Conservation (phyloP, 2,888 invertebrate species). For the Sthenelais limicola region DNA sequence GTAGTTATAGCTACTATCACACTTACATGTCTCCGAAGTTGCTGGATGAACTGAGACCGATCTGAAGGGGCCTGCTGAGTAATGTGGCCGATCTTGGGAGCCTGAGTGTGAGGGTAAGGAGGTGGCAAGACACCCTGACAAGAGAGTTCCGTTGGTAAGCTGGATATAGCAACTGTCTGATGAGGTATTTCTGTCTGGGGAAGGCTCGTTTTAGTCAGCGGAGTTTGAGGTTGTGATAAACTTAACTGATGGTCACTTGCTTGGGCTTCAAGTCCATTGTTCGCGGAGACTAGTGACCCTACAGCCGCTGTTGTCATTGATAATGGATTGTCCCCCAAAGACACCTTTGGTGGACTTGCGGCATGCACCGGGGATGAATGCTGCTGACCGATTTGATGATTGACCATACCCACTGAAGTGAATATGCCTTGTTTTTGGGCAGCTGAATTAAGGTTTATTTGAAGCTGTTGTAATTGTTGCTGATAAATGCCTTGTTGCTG, state of each 20-base stretch:
- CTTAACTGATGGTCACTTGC: background rate
- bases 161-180: conserved; percentile 27
- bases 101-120: conserved; percentile 45
- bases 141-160: conserved; percentile 37
- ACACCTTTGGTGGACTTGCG: conserved; percentile 46
- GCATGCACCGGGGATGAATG: conserved; percentile 35
- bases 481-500: conserved; percentile 10
- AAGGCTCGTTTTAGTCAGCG: background rate
- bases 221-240: background rate
- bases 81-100: conserved; percentile 9
- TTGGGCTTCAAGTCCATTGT: conserved; percentile 1
- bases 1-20: no score
- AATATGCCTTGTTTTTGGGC: no score
- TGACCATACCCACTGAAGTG: no score
- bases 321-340: conserved; percentile 22
- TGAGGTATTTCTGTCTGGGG: no score
- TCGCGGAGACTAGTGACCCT: conserved; percentile 19
- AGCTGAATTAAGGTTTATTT: no score
- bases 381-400: no score
- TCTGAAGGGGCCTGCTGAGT: background rate
- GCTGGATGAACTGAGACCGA: conserved; percentile 27
- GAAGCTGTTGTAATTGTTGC: conserved; percentile 2
- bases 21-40: no score
- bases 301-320: no score
- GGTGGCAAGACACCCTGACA: conserved; percentile 44